phyloP scores from a whole-genome alignment of 2,888 invertebrate species.

The Pasiphila rectangulata region DNA sequence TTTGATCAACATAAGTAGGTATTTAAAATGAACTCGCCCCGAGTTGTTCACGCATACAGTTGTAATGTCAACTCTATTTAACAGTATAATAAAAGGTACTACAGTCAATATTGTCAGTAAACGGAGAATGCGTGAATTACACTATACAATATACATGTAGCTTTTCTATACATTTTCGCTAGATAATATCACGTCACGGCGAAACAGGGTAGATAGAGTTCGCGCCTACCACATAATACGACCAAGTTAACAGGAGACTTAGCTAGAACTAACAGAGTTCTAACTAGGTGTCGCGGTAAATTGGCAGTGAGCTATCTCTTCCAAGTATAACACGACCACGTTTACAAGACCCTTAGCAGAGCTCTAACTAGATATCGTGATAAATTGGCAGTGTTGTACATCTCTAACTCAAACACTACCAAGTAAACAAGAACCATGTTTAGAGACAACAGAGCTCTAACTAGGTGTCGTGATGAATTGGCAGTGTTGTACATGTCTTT shows the following conservation, averaged over 20 bases:
- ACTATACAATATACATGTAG: slow-evolving; percentile 35
- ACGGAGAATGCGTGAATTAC: slow-evolving; percentile 44
- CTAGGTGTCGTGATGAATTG: not conserved
- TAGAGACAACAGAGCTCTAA: no score
- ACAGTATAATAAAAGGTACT: slow-evolving; percentile 35
- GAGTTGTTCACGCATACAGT: no score
- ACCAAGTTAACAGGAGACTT: not conserved
- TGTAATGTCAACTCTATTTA: not conserved
- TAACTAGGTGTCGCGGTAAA: not conserved
- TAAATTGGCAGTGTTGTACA: no score
- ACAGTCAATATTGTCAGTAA: slow-evolving; percentile 62
- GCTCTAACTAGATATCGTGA: no score
- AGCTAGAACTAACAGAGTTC: no score
- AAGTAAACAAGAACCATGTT: no score
- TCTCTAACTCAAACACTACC: no score
- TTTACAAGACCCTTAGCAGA: no score
- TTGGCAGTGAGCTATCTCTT: no score
- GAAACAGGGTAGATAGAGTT: slow-evolving; percentile 42
- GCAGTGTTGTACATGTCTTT: slow-evolving; percentile 48
- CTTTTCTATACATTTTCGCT: slow-evolving; percentile 40
- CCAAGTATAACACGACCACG: no score
- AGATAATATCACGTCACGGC: slow-evolving; percentile 67
- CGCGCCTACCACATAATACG: slow-evolving; percentile 40
- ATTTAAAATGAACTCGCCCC: no score
- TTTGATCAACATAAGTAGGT: no score